Percentiles rank a stretch among this genome's conserved stretches.
Evolutionary conservation across 2,797 vertebrate species (phyloP).

Genomic region (Coccyzus lansbergi): DNA sequence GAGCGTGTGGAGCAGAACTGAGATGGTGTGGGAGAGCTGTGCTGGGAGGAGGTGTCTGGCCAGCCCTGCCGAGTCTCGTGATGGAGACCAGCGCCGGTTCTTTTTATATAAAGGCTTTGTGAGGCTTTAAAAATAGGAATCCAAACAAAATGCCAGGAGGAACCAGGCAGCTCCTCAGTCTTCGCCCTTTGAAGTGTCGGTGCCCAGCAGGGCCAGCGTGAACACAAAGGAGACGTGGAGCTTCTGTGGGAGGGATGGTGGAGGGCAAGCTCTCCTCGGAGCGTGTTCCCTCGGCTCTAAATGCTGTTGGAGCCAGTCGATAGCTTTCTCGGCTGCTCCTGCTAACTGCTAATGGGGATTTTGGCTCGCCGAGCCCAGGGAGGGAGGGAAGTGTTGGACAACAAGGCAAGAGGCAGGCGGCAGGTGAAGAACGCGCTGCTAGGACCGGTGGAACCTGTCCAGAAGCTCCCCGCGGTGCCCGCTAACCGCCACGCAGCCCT

Average conservation of each 20-base stretch:
- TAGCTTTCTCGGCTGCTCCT: background rate
- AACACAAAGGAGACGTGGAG: background rate
- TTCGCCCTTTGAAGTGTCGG: background rate
- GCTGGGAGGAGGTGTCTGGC: conserved; percentile 26
- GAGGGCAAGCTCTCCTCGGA: background rate
- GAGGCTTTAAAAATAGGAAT: conserved; percentile 50
- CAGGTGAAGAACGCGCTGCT: background rate
- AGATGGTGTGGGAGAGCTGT: conserved; percentile 6
- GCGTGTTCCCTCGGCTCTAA: background rate
- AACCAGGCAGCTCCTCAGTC: background rate
- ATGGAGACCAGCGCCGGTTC: conserved; percentile 8
- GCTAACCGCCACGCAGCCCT: background rate
- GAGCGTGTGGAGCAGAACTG: background rate
- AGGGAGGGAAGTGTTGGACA: background rate
- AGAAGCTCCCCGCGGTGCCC: background rate
- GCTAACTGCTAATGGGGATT: background rate
- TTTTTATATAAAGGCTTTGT: conserved; percentile 24
- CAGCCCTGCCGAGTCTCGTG: conserved; percentile 25
- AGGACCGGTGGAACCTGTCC: background rate
- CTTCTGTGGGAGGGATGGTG: background rate
- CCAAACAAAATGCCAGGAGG: background rate
- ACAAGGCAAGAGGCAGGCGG: background rate
- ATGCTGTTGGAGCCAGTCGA: background rate
- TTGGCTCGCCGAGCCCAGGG: background rate
- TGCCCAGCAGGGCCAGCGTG: background rate